A percentile compares a stretch with the other conserved stretches of the same genome.
These are phyloP conservation scores for Corythoichthys intestinalis DNA, from an alignment of 2,113 vertebrate species.

Conservation along the genomic window DNA sequence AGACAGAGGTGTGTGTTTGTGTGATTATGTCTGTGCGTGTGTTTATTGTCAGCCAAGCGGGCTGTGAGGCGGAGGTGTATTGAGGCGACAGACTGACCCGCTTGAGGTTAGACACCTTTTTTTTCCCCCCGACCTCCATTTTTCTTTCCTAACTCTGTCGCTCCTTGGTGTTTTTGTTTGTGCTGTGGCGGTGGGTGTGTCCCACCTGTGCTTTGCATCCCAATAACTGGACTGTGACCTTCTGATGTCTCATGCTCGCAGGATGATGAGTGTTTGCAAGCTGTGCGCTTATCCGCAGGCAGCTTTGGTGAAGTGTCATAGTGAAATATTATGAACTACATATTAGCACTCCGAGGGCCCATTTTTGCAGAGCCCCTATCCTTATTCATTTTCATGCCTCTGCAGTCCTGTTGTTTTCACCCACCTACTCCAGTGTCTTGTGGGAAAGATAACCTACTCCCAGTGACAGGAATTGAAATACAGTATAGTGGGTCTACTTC, in stretches of 20 bases:
- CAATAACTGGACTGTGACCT: slow-evolving; percentile 4
- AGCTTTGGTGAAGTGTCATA: slow-evolving; percentile 58
- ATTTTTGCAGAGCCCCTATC: slow-evolving; percentile 49
- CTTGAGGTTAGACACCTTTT: slow-evolving; percentile 52
- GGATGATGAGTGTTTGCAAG: slow-evolving; percentile 18
- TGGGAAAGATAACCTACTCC: slow-evolving; percentile 53
- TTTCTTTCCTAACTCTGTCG: not conserved
- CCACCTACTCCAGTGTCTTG: slow-evolving; percentile 48
- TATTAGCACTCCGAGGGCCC: slow-evolving; percentile 57
- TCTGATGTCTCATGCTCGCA: slow-evolving; percentile 13
- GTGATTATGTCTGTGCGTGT: slow-evolving; percentile 19
- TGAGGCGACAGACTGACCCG: slow-evolving; percentile 40
- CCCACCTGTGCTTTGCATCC: not conserved
- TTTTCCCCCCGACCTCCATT: not conserved
- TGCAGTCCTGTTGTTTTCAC: slow-evolving; percentile 57
- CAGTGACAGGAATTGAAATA: slow-evolving; percentile 50
- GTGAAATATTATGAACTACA: slow-evolving; percentile 60
- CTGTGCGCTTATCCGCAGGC: slow-evolving; percentile 46
- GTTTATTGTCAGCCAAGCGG: slow-evolving; percentile 21
- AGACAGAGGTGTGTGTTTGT: slow-evolving; percentile 34
- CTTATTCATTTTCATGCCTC: slow-evolving; percentile 56
- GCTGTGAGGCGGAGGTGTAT: slow-evolving; percentile 23
- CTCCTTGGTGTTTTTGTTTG: slow-evolving; percentile 14
- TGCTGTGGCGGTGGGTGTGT: slow-evolving; percentile 25
- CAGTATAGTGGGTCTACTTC: slow-evolving; percentile 33